These are phyloP conservation scores for Zophobas atratus DNA, from an alignment of 1,140 invertebrate genomes.

Conservation along the genomic window DNA sequence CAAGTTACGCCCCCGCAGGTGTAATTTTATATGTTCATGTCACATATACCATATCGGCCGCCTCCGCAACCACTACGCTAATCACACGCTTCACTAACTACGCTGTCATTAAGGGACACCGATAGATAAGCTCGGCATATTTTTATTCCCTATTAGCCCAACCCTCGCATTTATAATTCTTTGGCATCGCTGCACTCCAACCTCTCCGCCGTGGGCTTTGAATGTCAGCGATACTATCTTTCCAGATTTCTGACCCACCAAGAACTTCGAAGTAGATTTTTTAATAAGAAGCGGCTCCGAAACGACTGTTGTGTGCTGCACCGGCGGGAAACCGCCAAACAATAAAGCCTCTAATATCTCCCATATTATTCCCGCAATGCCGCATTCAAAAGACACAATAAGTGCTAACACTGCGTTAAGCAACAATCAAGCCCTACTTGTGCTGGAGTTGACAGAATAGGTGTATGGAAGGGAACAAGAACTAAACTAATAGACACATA, in stretches of 20 bases:
- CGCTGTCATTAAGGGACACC: slow-evolving; percentile 15
- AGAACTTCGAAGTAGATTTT: neutral
- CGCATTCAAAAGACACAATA: slow-evolving; percentile 37
- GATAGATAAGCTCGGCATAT: slow-evolving; percentile 19
- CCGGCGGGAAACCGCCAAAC: slow-evolving; percentile 10
- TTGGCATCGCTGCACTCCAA: slow-evolving; percentile 25
- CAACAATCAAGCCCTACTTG: slow-evolving; percentile 30
- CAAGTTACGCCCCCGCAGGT: slow-evolving; percentile 8
- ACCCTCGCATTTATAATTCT: slow-evolving; percentile 31
- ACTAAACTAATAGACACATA: slow-evolving; percentile 31
- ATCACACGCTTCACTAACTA: slow-evolving; percentile 34
- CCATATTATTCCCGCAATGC: slow-evolving; percentile 29
- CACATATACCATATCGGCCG: slow-evolving; percentile 22
- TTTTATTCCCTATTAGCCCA: slow-evolving; percentile 7
- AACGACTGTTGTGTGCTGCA: neutral
- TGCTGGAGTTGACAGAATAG: slow-evolving; percentile 16
- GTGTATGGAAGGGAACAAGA: slow-evolving; percentile 1
- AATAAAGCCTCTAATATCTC: slow-evolving; percentile 26
- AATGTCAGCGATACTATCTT: neutral
- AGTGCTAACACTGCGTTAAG: slow-evolving; percentile 34
- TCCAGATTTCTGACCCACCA: neutral
- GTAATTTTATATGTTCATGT: slow-evolving; percentile 19
- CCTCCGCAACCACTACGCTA: slow-evolving; percentile 17
- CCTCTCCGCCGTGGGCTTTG: neutral
- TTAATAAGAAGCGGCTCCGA: neutral